A percentile compares a stretch with the other conserved stretches of the same genome.
phyloP scores from a whole-genome alignment of 2,113 vertebrate genomes.

The Sebastes schlegelii region DNA sequence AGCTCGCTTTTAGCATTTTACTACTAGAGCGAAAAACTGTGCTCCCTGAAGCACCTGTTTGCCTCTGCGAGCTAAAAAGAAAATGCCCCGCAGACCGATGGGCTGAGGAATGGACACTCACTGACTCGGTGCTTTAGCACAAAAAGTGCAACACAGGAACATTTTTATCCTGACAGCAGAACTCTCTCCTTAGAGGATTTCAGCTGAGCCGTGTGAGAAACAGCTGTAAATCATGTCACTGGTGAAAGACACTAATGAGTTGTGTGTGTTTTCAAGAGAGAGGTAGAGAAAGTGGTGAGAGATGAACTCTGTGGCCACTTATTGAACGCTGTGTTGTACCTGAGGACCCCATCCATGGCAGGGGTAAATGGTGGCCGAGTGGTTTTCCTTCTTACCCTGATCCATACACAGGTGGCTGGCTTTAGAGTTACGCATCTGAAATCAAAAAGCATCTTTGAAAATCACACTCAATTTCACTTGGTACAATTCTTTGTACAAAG shows the following conservation, averaged over 20 bases:
- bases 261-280: not conserved
- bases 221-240: constrained; percentile 16
- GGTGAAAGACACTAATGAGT: not conserved
- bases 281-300: not conserved
- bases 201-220: constrained; percentile 20
- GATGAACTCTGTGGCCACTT: not conserved
- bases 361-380: constrained; percentile 94
- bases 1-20: not conserved
- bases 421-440: constrained; percentile 93
- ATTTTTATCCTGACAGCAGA: constrained; percentile 58
- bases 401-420: constrained; percentile 95
- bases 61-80: constrained; percentile 23
- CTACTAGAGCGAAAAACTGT: not conserved
- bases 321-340: constrained; percentile 77
- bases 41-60: constrained; percentile 20
- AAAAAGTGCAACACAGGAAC: constrained; percentile 38
- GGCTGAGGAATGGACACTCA: constrained; percentile 19
- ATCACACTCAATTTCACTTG: not conserved
- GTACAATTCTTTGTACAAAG: not conserved
- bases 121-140: constrained; percentile 47
- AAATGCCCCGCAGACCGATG: constrained; percentile 10
- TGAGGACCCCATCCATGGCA: constrained; percentile 97
- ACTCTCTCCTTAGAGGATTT: constrained; percentile 25
- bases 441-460: not conserved
- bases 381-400: constrained; percentile 95